These are phyloP conservation scores for Sclerurus mexicanus DNA, from an alignment of 2,113 vertebrate genomes.

Conservation along the genomic window DNA sequence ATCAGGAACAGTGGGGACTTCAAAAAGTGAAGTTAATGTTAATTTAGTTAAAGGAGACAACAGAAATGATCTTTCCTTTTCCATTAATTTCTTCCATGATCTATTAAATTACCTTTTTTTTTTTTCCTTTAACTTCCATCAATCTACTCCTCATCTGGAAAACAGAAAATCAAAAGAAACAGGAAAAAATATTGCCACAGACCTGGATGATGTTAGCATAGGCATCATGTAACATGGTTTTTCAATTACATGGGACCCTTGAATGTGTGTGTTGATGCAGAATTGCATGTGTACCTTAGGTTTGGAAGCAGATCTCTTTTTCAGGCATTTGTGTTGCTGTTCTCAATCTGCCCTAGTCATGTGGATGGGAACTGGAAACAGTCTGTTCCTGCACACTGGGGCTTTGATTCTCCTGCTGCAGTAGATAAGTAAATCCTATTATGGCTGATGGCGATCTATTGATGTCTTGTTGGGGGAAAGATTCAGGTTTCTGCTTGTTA, in stretches of 20 bases:
- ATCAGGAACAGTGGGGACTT: slow-evolving; percentile 43
- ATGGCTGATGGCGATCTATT: neutral
- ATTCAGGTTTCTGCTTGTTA: neutral
- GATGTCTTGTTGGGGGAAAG: neutral
- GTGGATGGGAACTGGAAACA: neutral
- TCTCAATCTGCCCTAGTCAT: neutral
- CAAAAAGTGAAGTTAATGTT: slow-evolving; percentile 39
- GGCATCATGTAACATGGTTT: slow-evolving; percentile 24
- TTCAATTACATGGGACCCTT: slow-evolving; percentile 1
- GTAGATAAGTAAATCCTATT: neutral
- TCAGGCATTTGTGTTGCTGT: neutral
- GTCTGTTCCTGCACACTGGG: neutral
- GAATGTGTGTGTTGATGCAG: neutral
- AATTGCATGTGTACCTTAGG: neutral
- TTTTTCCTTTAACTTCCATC: neutral
- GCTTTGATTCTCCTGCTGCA: neutral
- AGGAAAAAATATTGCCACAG: neutral
- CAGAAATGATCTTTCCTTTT: slow-evolving; percentile 8
- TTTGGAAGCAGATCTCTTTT: neutral
- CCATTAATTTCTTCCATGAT: slow-evolving; percentile 20
- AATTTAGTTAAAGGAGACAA: slow-evolving; percentile 45
- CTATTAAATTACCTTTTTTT: slow-evolving; percentile 29
- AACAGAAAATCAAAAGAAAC: slow-evolving; percentile 4
- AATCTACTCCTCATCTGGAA: slow-evolving; percentile 22
- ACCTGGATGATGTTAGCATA: neutral